These are phyloP conservation scores for Chloebia gouldiae DNA, from an alignment of 2,113 vertebrate species.

Conservation along the genomic window DNA sequence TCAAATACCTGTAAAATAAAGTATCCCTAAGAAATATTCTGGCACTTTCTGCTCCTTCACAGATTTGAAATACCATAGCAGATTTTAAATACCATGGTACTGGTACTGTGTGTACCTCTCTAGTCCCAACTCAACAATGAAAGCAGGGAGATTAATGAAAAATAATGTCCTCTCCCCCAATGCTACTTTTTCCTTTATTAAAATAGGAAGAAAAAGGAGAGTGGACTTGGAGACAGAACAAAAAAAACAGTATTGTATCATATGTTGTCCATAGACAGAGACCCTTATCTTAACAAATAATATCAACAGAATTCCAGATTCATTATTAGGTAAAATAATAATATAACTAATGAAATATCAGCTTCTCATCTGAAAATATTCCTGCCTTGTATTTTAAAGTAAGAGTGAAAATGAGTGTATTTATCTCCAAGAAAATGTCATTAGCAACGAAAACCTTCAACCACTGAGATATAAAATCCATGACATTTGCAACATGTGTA, in stretches of 20 bases:
- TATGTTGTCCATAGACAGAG: background rate
- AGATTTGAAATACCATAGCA: background rate
- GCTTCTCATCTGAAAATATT: background rate
- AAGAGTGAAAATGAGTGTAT: background rate
- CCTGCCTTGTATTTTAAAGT: background rate
- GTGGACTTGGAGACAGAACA: background rate
- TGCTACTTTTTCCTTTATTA: background rate
- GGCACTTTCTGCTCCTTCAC: background rate
- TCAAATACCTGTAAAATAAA: background rate
- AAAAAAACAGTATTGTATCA: background rate
- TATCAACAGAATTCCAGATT: background rate
- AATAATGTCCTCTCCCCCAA: background rate
- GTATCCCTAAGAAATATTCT: background rate
- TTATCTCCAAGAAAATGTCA: slow-evolving; percentile 1
- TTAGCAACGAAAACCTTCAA: background rate
- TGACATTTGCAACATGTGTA: background rate
- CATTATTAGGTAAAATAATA: background rate
- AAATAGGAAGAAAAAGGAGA: background rate
- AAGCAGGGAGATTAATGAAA: background rate
- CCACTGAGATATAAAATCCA: background rate
- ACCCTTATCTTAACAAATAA: background rate
- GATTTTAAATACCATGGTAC: too few relatives aligned
- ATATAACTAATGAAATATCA: background rate
- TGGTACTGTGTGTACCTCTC: background rate
- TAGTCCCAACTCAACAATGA: background rate